Conservation (phyloP, 2,888 invertebrate species). For the Cataglyphis altisquamis region DNA sequence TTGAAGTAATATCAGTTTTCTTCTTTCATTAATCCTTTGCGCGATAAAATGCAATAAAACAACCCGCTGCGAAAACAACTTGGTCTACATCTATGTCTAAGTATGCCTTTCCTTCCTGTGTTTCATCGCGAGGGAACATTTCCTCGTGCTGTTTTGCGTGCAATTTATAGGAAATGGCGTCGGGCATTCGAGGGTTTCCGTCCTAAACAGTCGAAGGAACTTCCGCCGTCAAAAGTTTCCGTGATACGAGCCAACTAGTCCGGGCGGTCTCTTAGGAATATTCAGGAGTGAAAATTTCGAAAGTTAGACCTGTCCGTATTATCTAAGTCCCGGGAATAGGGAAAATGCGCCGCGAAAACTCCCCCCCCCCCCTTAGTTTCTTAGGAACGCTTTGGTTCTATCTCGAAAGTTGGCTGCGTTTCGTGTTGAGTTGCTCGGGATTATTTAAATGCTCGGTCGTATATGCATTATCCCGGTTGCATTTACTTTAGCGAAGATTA, state of each 20-base stretch:
- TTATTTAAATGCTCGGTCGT: slow-evolving; percentile 36
- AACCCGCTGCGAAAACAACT: slow-evolving; percentile 3
- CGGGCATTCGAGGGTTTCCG: slow-evolving; percentile 61
- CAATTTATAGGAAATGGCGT: slow-evolving; percentile 74
- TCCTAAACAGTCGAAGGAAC: slow-evolving; percentile 60
- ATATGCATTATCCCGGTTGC: slow-evolving; percentile 9
- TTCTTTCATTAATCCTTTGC: slow-evolving; percentile 9
- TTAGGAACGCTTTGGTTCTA: slow-evolving; percentile 19
- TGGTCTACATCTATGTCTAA: background rate
- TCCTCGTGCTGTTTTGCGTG: slow-evolving; percentile 74
- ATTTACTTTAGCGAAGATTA: slow-evolving; percentile 44
- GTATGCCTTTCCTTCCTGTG: background rate
- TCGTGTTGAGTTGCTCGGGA: slow-evolving; percentile 13
- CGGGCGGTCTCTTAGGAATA: slow-evolving; percentile 44
- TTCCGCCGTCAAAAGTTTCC: slow-evolving; percentile 55
- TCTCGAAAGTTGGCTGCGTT: slow-evolving; percentile 36
- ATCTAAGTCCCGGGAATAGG: slow-evolving; percentile 40
- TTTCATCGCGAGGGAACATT: slow-evolving; percentile 67
- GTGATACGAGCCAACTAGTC: slow-evolving; percentile 45
- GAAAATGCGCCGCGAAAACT: slow-evolving; percentile 42
- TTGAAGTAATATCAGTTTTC: too few relatives aligned
- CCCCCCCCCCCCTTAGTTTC: slow-evolving; percentile 23
- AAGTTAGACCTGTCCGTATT: slow-evolving; percentile 51
- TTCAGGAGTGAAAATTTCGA: slow-evolving; percentile 51
- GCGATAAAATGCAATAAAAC: slow-evolving; percentile 1